These are phyloP conservation scores for Oscheius sp. DNA, from an alignment of 2,888 invertebrate species.

Conservation along the genomic window DNA sequence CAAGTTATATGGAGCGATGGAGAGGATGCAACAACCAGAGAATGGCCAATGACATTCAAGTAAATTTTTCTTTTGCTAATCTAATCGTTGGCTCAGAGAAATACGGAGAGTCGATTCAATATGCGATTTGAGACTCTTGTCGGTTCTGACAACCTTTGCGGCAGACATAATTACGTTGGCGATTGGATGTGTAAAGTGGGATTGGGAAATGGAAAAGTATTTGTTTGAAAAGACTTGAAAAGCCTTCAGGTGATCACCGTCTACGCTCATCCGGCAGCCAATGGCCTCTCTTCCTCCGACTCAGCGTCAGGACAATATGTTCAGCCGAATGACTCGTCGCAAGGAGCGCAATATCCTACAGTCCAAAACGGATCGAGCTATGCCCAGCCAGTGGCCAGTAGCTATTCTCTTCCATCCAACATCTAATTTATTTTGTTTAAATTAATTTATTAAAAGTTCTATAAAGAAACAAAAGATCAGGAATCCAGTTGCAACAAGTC, in stretches of 20 bases:
- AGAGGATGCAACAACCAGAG: slow-evolving; percentile 17
- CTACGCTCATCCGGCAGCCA: slow-evolving; percentile 17
- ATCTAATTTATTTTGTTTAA: background rate
- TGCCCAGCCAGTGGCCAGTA: too few relatives aligned
- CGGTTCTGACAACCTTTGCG: slow-evolving; percentile 10
- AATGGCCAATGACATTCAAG: slow-evolving; percentile 16
- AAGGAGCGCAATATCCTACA: background rate
- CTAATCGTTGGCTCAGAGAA: background rate
- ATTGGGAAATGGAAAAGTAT: slow-evolving; percentile 9
- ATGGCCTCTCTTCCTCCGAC: too few relatives aligned
- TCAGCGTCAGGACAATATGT: too few relatives aligned
- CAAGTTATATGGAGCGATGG: background rate
- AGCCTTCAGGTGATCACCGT: background rate
- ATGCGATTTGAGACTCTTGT: slow-evolving; percentile 4
- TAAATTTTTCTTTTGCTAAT: background rate
- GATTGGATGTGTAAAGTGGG: slow-evolving; percentile 23
- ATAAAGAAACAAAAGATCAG: too few relatives aligned
- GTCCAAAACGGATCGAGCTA: background rate
- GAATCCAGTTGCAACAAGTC: too few relatives aligned
- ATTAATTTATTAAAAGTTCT: background rate
- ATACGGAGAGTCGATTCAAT: background rate
- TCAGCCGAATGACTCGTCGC: background rate
- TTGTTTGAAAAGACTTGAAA: background rate
- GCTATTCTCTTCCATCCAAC: background rate
- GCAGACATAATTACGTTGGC: background rate